Conservation (phyloP, 2,113 vertebrate genomes). For the Tenrec ecaudatus region DNA sequence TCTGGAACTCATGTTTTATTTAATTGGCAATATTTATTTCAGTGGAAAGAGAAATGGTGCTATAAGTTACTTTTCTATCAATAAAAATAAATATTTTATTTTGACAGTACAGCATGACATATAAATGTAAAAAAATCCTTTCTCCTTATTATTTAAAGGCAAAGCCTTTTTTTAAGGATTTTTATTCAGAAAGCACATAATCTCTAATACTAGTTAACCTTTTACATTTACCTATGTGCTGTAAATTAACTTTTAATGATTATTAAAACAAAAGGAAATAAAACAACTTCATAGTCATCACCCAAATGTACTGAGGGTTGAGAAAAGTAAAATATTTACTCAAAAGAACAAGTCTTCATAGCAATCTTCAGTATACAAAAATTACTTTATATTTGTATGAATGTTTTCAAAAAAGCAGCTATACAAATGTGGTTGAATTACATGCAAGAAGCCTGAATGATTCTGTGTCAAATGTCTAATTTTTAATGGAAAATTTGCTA, state of each 20-base stretch:
- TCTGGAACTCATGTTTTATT: constrained; percentile 77
- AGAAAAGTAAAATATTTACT: not conserved
- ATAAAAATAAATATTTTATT: constrained; percentile 78
- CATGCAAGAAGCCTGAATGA: not conserved
- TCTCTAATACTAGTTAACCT: not conserved
- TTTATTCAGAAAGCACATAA: constrained; percentile 44
- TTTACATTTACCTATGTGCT: constrained; percentile 1
- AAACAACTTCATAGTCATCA: not conserved
- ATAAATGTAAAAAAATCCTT: constrained; percentile 50
- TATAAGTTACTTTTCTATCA: constrained; percentile 66
- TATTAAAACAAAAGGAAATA: constrained; percentile 41
- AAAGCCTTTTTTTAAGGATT: constrained; percentile 55
- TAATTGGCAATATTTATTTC: constrained; percentile 72
- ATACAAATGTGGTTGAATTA: not conserved
- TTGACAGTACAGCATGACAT: constrained; percentile 45
- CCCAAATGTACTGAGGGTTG: not conserved
- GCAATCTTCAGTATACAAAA: not conserved
- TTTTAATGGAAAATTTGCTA: not conserved
- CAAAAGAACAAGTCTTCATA: not conserved
- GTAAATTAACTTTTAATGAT: constrained; percentile 40
- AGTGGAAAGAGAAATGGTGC: constrained; percentile 53
- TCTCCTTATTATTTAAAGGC: constrained; percentile 44
- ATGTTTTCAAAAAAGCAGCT: not conserved
- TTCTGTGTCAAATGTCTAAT: not conserved
- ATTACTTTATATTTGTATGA: not conserved